Base-by-base conservation (phyloP, 2,797 vertebrate genomes). In the Macropus fuliginosus region DNA sequence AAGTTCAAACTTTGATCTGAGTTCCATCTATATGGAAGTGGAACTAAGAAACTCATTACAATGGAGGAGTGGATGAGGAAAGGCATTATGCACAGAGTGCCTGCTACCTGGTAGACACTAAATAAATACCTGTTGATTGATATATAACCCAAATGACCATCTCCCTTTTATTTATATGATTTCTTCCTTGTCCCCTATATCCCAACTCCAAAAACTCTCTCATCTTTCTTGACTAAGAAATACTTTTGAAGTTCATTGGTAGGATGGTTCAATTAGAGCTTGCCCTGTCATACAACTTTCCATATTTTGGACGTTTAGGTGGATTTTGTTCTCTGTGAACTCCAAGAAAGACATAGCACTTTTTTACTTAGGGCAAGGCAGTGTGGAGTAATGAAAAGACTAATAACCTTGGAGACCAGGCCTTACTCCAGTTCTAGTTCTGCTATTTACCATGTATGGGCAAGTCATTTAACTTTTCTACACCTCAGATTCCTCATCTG, bases 1-100 rank as follows among this genome's bases (percentile, higher is more conserved):
- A 81, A 31, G n/a, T 92, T 97, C 92, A 96, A 81, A 93, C 91
- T 97, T 96, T 91, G 92, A 74, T 95, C 95, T 94, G 13, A 93
- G n/a, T 95, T 52, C 91, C 62, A 59, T 89, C 91, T 93, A 21
- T 2, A 90, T 93, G 62, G 91, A 92, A 3, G 62, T 92, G 95
- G 93, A 40, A 55, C 24, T 50, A 27, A 54, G 14, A 18, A 46
- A 27, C 21, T 81, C 9, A 46, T 81, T 24, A 46, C 9, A 46
- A 81, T 40, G 66, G 8, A 74, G 55, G n/a, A 74, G n/a, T 0
- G 1, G 21, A 40, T 81, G 74, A 81, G 21, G 40, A 81, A 40
- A 46, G 40, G 74, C 40, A 81, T 46, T 46, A 24, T 81, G 40
- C 46, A 21, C 18, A 11, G 8, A 81, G 24, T 81, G 40, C 40